Evolutionary conservation across 1,140 invertebrate species (phyloP), one percentile per base, ranked within the genome.

Genomic region (Euwallacea fornicatus): DNA sequence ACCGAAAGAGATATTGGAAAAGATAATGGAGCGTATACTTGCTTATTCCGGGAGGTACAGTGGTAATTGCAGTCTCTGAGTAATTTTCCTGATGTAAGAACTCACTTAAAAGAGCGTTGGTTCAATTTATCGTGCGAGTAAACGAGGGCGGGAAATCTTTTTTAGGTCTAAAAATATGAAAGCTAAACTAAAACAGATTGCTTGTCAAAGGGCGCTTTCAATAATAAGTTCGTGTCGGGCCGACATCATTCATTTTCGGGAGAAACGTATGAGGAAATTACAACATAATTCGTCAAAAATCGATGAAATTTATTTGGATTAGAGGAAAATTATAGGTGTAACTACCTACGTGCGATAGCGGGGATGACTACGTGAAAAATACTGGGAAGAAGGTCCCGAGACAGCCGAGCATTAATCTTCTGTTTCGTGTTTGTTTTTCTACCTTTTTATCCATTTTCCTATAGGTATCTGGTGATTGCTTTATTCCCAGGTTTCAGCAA

Each of bases 141-240:
- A 71, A 71, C 61, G 63, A 63, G 44, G 62, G 47, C 46, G 70
- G 56, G 65, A 67, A 68, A 67, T 66, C 47, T 70, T 73, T 73
- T 69, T 70, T 47, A 59, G 63, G 43, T 68, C 62, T 59, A 71
- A 73, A 74, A 76, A 71, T 72, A 71, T 67, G 69, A 71, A 73
- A 75, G 71, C 71, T 72, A 77, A 78, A 78, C 59, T 77, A 74
- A 78, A 79, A 80, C 78, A 79, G 78, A 80, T 80, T 75, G 78
- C 76, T 79, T 78, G 77, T 79, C 77, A 80, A 78, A 79, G 74
- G 71, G 75, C 76, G 74, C 77, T 76, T 78, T 77, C 77, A 80
- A 80, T 80, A 80, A 80, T 80, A 80, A 78, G 79, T 79, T 80
- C 79, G 79, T 80, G 79, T 78, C 56, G 75, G 75, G 76, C 74